These are phyloP conservation scores for Bugulina stolonifera DNA, from an alignment of 2,888 invertebrate species.

Conservation along the genomic window DNA sequence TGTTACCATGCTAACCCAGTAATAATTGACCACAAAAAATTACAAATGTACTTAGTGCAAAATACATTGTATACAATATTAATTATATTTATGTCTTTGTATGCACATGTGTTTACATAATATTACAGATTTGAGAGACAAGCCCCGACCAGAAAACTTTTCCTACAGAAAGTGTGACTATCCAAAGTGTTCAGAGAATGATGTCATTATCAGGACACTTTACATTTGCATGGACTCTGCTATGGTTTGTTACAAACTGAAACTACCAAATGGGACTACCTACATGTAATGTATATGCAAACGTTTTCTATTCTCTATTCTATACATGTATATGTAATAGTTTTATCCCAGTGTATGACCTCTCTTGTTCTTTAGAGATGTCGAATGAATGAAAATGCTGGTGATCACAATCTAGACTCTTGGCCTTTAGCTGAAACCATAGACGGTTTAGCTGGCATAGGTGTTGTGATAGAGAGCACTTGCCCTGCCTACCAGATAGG, in stretches of 20 bases:
- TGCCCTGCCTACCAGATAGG: constrained; percentile 35
- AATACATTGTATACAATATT: too few species aligned
- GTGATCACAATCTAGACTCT: constrained; percentile 49
- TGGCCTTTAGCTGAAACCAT: constrained; percentile 44
- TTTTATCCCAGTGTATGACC: background rate
- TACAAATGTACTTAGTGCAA: too few species aligned
- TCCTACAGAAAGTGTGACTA: constrained; percentile 34
- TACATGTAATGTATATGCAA: too few species aligned
- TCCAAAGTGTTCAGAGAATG: constrained; percentile 32
- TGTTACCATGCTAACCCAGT: too few species aligned
- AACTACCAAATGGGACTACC: too few species aligned
- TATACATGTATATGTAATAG: too few species aligned
- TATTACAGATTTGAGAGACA: background rate
- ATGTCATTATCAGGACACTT: constrained; percentile 38
- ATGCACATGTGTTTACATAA: too few species aligned
- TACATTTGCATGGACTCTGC: constrained; percentile 45
- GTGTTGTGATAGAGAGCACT: constrained; percentile 37
- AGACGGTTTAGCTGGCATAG: constrained; percentile 49
- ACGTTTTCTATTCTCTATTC: too few species aligned
- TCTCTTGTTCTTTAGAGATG: constrained; percentile 41
- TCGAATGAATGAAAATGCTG: constrained; percentile 51
- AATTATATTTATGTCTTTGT: too few species aligned
- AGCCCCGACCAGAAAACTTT: constrained; percentile 31
- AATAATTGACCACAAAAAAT: too few species aligned
- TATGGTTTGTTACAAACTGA: constrained; percentile 39